Base-by-base conservation (phyloP, 2,797 vertebrate species). In the Melanotaenia maccullochi region DNA sequence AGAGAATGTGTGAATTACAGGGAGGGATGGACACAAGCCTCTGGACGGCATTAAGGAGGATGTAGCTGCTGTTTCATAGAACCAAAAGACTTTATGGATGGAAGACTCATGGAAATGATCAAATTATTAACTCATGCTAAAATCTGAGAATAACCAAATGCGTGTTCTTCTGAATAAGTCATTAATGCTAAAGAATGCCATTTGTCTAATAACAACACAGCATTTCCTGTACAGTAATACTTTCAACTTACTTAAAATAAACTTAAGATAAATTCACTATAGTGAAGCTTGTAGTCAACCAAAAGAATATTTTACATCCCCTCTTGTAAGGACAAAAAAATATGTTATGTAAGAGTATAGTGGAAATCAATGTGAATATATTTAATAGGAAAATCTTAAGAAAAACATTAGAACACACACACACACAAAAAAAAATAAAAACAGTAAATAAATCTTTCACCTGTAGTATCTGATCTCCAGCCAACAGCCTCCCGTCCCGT, bases 401-500 rank as follows among this genome's bases (percentile, higher is more conserved):
- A 14, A 42, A 42, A 5, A 42, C 3, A 38, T 11, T 12, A 42
- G 3, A 42, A 42, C 14, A 18, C 4, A 40, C 13, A 40, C 1
- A 40, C 13, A 36, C 36, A 40, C 14, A 16, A 52, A 25, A 25
- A 24, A 24, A 51, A 7, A 9, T 36, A 30, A 28, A 28, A 28
- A 22, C 42, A 68, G 52, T 49, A 18, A 57, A 25, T 2, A 9
- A 8, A 22, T 9, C 3, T 65, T 51, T 75, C 92, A 98, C 98
- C 95, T 99, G 97, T 68, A 99, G 94, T 88, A 99, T 97, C 89
- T 99, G 98, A 93, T 99, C 98, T 64, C 98, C 98, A 38, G 98
- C 97, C 79, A 99, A 94, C 80, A 99, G 96, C 89, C 98, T 92
- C 83, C 98, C 97, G 18, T 99, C 98, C 84, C 96, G 95, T 75